Percentiles rank a stretch among this genome's conserved stretches.
These are phyloP conservation scores for Calidris pygmaea DNA, from an alignment of 2,113 vertebrate species.

Conservation along the genomic window DNA sequence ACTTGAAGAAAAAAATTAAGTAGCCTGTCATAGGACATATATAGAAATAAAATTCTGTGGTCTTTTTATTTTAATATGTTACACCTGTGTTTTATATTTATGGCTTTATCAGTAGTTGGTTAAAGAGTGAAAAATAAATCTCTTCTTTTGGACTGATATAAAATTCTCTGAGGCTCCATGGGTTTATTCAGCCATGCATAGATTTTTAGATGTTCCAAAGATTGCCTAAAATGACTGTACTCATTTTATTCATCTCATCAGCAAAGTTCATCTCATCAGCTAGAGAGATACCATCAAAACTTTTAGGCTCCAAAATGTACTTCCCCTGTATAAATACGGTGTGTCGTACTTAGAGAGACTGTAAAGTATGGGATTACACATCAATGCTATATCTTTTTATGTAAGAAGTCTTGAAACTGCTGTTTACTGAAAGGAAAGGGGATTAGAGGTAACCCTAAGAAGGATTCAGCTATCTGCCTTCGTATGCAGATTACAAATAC, in stretches of 20 bases:
- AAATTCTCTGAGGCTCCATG: not conserved
- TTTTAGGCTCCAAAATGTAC: conserved; percentile 24
- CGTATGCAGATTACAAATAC: not conserved
- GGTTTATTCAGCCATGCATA: not conserved
- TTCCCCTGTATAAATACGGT: conserved; percentile 22
- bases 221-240: not conserved
- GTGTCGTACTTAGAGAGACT: not conserved
- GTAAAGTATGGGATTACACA: not conserved
- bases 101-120: not conserved
- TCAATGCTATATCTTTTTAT: not conserved
- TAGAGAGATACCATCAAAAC: conserved; percentile 33
- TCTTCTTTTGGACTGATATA: not conserved
- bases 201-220: not conserved
- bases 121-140: not conserved
- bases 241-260: conserved; percentile 49
- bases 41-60: not conserved
- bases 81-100: not conserved
- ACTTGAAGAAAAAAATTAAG: not conserved
- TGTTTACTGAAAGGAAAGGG: conserved; percentile 30
- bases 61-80: not conserved
- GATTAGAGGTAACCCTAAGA: not conserved
- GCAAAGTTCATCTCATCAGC: conserved; percentile 47
- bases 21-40: not conserved
- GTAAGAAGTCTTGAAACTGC: conserved; percentile 14
- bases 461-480: conserved; percentile 17